Base-by-base conservation (phyloP, 2,113 vertebrate genomes). In the Albula glossodonta region DNA sequence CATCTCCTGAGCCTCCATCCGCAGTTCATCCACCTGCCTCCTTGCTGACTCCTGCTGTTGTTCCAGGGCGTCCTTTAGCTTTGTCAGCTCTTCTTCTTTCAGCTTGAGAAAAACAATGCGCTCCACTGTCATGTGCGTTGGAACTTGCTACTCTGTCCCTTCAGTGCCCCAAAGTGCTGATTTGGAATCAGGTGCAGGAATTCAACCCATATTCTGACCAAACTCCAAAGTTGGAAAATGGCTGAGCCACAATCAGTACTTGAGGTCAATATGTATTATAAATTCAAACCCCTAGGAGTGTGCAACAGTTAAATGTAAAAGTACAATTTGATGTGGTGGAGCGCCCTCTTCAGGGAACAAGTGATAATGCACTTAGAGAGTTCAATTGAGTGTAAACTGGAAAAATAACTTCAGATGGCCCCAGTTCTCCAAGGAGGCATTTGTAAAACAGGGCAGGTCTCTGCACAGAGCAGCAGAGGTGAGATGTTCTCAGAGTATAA, bases 11-110 rank as follows among this genome's bases (percentile, higher is more conserved):
- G 90, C 87, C 81, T 94, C 91, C 63, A 41, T 79, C 53, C 78
- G 91, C 53, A 94, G 86, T 83, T 94, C 89, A 81, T 91, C 88
- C 70, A 92, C 91, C 53, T 79, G 89, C 41, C 85, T 91, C 78
- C 86, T 91, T 74, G 90, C 91, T 17, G 87, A 80, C 85, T 93
- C 87, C 83, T 87, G 88, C 86, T 92, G 91, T 80, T 90, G 87
- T 85, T 92, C 87, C 25, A 94, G 78, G 87, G 84, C 89, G 49
- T 90, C 91, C 83, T 81, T 91, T 13, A 95, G 90, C 63, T 84
- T 91, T 82, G 84, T 86, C 15, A 88, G 78, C 60, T 95, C 94
- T 60, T 95, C 92, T 57, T 95, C 93, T 88, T 92, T 95, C 13
- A 89, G 80, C 96, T 95, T 84, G 10, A 85, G 49, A 50, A 79